Evolutionary conservation across 2,113 vertebrate species (phyloP), one percentile per base, ranked within the genome.

Genomic region (Crocuta crocuta): DNA sequence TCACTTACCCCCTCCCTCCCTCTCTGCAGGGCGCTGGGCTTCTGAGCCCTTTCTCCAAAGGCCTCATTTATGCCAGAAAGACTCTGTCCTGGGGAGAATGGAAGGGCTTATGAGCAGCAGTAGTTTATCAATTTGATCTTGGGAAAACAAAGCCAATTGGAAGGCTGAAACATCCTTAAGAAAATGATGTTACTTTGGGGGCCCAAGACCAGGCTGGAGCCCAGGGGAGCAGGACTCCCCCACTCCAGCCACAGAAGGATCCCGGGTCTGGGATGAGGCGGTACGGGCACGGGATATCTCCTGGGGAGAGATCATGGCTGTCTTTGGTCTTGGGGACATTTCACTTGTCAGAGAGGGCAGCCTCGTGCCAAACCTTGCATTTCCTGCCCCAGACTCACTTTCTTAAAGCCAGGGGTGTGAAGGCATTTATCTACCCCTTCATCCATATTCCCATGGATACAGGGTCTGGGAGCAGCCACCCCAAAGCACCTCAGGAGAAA

Each of bases 241-340:
- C 2, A 19, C 17, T 33, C 26, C 4, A 0, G n/a, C 23, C 28
- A 70, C 0, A 0, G 8, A 58, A 35, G 53, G 43, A 15, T 1
- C 70, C 17, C 3, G 24, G 35, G 33, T 78, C 61, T 16, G 3
- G 74, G 76, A 5, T 1, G 10, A 19, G 35, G 24, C 35, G n/a
- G 9, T 0, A 17, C 28, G 45, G 45, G 55, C 45, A 39, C 1
- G 45, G 12, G 65, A 13, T 31, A 16, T 26, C n/a, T 13, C 73
- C 74, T 74, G 3, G 7, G 58, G 24, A 91, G 39, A 31, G 6
- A 65, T 15, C 4, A 0, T 16, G 11, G 31, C 2, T 2, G 0
- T 9, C 85, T 6, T 85, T 21, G 43, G 31, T n/a, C 10, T 35
- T 17, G 10, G 89, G 31, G 23, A 71, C 10, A 43, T 45, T 45